Conservation (phyloP, 1,140 invertebrate species). For the Nebria ingens region DNA sequence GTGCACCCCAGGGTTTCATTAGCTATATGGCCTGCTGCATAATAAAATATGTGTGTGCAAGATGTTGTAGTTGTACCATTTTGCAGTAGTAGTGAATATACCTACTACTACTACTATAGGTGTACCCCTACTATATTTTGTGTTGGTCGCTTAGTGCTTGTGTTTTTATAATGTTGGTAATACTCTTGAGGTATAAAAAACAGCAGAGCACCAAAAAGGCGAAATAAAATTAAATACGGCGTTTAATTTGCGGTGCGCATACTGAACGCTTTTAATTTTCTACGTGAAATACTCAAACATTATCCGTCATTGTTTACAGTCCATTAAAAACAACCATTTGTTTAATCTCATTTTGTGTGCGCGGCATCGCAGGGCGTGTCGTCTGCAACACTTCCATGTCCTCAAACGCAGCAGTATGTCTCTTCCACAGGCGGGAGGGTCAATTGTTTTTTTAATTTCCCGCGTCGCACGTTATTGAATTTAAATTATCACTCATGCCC, state of each 20-base stretch:
- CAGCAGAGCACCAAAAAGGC: no score
- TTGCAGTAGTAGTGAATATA: no score
- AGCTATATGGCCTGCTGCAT: no score
- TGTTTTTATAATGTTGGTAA: no score
- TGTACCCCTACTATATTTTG: no score
- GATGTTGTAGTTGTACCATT: no score
- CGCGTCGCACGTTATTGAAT: not conserved
- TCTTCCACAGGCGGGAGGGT: not conserved
- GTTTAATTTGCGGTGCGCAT: conserved; percentile 5
- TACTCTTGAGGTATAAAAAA: no score
- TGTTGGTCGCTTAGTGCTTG: no score
- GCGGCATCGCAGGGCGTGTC: not conserved
- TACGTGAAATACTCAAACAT: conserved; percentile 7
- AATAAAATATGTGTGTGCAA: no score
- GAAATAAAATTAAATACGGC: conserved; percentile 2
- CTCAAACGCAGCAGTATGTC: not conserved
- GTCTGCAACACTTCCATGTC: not conserved
- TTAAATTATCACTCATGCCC: no score
- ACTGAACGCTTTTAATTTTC: conserved; percentile 5
- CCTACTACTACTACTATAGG: no score
- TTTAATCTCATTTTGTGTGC: conserved; percentile 1
- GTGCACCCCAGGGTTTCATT: no score
- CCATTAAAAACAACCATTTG: conserved; percentile 1
- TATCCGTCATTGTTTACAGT: conserved; percentile 8
- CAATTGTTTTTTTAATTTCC: not conserved